These are phyloP conservation scores for Triops cancriformis DNA, from an alignment of 1,140 invertebrate species.

Conservation along the genomic window DNA sequence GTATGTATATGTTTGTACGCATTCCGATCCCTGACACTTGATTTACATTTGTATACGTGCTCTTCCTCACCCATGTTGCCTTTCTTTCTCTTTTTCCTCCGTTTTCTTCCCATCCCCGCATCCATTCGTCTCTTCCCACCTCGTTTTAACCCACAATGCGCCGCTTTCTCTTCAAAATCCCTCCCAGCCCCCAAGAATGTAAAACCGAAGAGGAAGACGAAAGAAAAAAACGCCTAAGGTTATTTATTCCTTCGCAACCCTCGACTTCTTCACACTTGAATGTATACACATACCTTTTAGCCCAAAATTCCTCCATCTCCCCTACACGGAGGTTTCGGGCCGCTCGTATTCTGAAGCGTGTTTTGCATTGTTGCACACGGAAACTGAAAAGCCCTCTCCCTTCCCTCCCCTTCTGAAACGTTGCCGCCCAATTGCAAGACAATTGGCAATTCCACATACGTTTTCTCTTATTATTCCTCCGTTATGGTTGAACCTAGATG, in stretches of 20 bases:
- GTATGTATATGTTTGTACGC: neutral
- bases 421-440: neutral
- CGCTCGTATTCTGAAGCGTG: neutral
- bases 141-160: neutral
- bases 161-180: neutral
- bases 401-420: neutral
- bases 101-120: no score
- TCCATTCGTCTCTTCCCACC: no score
- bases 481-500: neutral
- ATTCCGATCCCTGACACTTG: conserved; percentile 2
- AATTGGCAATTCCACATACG: neutral
- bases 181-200: neutral
- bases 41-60: conserved; percentile 6
- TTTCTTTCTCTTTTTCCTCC: neutral
- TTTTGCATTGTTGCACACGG: neutral
- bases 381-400: neutral
- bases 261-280: neutral
- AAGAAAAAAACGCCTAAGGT: neutral
- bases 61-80: neutral
- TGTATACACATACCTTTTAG: neutral
- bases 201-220: no score
- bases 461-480: neutral
- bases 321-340: no score
- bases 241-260: neutral
- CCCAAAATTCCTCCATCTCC: neutral